Conservation (phyloP, 2,113 vertebrate genomes). For the Morone chrysops region DNA sequence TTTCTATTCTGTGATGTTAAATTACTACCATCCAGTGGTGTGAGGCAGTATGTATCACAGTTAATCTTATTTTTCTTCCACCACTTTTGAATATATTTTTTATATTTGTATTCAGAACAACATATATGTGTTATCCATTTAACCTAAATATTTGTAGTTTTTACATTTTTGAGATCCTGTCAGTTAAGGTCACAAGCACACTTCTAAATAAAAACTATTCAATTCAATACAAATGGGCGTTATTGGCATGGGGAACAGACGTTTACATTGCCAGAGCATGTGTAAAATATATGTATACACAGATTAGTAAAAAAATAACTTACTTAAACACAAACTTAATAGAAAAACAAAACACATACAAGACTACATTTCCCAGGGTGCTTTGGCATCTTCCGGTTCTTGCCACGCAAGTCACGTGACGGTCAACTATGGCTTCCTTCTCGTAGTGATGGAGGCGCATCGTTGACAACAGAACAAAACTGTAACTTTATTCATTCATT, state of each 20-base stretch:
- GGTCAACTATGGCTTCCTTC: constrained; percentile 76
- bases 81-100: background rate
- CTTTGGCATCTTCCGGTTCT: background rate
- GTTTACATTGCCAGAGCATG: too few relatives aligned
- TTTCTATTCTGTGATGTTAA: constrained; percentile 3
- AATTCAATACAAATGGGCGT: too few relatives aligned
- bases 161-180: background rate
- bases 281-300: too few relatives aligned
- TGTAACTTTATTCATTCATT: background rate
- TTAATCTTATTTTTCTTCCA: background rate
- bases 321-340: too few relatives aligned
- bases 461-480: constrained; percentile 61
- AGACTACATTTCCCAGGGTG: constrained; percentile 70
- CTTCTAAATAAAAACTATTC: background rate
- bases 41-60: background rate
- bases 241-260: too few relatives aligned
- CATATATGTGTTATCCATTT: background rate
- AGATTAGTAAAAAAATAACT: too few relatives aligned
- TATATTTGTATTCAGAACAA: background rate
- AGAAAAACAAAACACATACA: too few relatives aligned
- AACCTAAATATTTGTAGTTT: background rate
- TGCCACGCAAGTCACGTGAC: constrained; percentile 78
- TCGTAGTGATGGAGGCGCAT: constrained; percentile 63
- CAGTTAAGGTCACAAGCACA: background rate
- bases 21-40: constrained; percentile 70